A percentile compares a stretch with the other conserved stretches of the same genome.
Evolutionary conservation across 2,888 invertebrate species (phyloP).

Genomic region (Melanostoma mellinum): DNA sequence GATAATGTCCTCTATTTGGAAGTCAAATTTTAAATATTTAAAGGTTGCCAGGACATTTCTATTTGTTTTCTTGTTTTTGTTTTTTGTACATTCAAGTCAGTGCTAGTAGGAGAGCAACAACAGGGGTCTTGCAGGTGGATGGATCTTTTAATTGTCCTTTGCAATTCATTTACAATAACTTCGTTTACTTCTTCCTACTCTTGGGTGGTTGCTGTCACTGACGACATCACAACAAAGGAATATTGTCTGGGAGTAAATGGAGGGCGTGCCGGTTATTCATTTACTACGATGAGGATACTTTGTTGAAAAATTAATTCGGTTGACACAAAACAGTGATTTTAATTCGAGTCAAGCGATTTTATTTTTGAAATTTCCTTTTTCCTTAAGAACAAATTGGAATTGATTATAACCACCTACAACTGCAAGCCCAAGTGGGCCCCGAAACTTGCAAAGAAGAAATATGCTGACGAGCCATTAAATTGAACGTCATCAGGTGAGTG

Average conservation of each 20-base stretch:
- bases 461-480: slow-evolving; percentile 49
- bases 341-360: slow-evolving; percentile 43
- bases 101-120: no score
- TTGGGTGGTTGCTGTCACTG: background rate
- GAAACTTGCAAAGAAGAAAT: slow-evolving; percentile 11
- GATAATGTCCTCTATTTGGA: no score
- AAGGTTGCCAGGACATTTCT: no score
- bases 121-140: background rate
- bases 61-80: no score
- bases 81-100: no score
- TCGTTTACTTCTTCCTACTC: background rate
- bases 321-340: slow-evolving; percentile 52
- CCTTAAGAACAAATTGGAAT: slow-evolving; percentile 43
- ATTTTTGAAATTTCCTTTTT: slow-evolving; percentile 7
- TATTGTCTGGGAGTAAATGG: slow-evolving; percentile 6
- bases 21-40: no score
- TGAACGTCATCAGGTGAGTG: slow-evolving; percentile 52
- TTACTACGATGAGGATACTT: background rate
- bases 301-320: slow-evolving; percentile 18
- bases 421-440: background rate
- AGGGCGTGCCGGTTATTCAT: background rate
- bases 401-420: slow-evolving; percentile 26
- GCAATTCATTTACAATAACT: slow-evolving; percentile 39
- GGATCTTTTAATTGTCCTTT: slow-evolving; percentile 36
- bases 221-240: slow-evolving; percentile 24